These are phyloP conservation scores for Threskiornis aethiopicus DNA, from an alignment of 2,797 vertebrate genomes.

Conservation along the genomic window DNA sequence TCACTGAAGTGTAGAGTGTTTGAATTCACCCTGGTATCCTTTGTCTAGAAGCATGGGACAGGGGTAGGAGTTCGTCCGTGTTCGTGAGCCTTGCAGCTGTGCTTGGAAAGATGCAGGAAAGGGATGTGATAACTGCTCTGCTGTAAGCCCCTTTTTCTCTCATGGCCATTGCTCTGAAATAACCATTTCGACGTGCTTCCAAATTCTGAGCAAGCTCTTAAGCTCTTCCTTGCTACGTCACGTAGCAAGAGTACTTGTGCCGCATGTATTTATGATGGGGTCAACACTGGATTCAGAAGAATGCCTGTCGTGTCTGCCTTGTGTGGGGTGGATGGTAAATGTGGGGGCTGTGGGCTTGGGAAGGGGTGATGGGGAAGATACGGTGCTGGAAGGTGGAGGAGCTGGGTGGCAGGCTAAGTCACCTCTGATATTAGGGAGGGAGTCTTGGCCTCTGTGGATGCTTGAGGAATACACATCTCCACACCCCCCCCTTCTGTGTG, in stretches of 20 bases:
- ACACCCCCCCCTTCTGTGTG: not conserved
- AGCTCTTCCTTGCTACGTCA: not conserved
- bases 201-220: not conserved
- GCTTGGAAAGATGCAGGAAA: not conserved
- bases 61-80: not conserved
- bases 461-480: not conserved
- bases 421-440: no score
- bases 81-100: not conserved
- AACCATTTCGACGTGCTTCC: not conserved
- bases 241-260: not conserved
- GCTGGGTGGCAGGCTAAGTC: not conserved
- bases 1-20: not conserved
- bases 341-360: not conserved
- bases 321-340: rapidly evolving
- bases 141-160: not conserved
- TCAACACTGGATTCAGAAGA: not conserved
- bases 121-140: not conserved
- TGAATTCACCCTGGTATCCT: not conserved
- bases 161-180: not conserved
- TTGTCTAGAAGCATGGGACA: not conserved
- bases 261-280: not conserved
- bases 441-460: not conserved
- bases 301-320: not conserved
- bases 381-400: not conserved
- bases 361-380: not conserved